Evolutionary conservation across 1,140 invertebrate genomes (phyloP).

Genomic region (Coptotermes formosanus): DNA sequence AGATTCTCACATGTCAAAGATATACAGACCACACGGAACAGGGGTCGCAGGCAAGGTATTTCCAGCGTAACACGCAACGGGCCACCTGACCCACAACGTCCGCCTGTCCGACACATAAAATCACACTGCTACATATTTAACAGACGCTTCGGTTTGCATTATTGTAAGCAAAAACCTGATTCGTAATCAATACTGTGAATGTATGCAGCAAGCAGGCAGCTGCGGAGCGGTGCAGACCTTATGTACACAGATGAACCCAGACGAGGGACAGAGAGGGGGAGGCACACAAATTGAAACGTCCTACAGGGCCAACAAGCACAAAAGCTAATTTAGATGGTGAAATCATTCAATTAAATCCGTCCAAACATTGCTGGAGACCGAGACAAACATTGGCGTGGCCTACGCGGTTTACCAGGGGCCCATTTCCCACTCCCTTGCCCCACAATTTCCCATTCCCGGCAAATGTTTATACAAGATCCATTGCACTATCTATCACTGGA

Average conservation of each 20-base stretch:
- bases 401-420: background rate
- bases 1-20: no score
- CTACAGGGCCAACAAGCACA: conserved; percentile 23
- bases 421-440: background rate
- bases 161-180: background rate
- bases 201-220: background rate
- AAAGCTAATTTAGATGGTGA: conserved; percentile 34
- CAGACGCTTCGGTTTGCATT: background rate
- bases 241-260: conserved; percentile 30
- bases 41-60: no score
- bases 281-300: conserved; percentile 14
- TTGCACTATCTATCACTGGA: background rate
- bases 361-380: conserved; percentile 31
- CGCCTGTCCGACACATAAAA: background rate
- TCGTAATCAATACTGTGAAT: conserved; percentile 10
- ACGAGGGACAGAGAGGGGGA: conserved; percentile 5
- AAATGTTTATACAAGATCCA: conserved; percentile 13
- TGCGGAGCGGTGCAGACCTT: background rate
- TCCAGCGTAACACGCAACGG: background rate
- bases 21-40: no score
- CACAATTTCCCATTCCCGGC: conserved; percentile 7
- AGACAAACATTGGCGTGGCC: conserved; percentile 28
- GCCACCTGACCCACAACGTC: background rate
- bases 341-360: conserved; percentile 35
- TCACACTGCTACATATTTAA: conserved; percentile 4